These are phyloP conservation scores for Globodera ellingtonae DNA, from an alignment of 1,140 invertebrate species.

Conservation along the genomic window DNA sequence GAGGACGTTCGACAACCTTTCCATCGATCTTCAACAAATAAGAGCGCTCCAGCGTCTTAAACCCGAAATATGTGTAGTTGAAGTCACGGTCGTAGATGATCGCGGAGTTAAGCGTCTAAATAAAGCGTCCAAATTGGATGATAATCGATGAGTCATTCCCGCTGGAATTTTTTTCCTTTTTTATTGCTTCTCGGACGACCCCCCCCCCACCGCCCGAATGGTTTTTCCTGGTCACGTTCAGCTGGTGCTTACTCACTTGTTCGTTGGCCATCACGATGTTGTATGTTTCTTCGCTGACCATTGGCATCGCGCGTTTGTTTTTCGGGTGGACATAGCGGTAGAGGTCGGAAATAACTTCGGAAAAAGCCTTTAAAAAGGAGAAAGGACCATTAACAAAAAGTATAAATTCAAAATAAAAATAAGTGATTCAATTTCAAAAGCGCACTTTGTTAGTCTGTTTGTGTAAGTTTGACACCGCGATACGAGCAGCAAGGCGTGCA, in stretches of 20 bases:
- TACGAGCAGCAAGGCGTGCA: conserved; percentile 88
- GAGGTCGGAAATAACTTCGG: conserved; percentile 88
- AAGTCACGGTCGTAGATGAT: conserved; percentile 98
- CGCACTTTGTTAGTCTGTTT: conserved; percentile 74
- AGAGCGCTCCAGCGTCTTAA: conserved; percentile 93
- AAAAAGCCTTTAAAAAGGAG: conserved; percentile 63
- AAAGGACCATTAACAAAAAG: neutral
- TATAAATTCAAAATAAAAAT: neutral
- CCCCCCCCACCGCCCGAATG: too few relatives aligned
- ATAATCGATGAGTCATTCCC: neutral
- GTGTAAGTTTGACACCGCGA: conserved; percentile 94
- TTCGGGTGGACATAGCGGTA: conserved; percentile 77
- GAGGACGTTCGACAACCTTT: conserved; percentile 92
- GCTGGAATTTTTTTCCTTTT: too few relatives aligned
- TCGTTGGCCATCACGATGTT: conserved; percentile 84
- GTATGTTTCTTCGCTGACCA: conserved; percentile 83
- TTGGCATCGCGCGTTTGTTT: conserved; percentile 74
- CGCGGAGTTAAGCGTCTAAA: conserved; percentile 67
- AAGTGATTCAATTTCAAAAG: neutral
- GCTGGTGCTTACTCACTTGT: conserved; percentile 68
- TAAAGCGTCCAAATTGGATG: neutral
- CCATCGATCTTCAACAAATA: conserved; percentile 91
- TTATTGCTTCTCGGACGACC: too few relatives aligned
- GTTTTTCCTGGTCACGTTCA: too few relatives aligned
- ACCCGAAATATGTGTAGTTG: conserved; percentile 96